Percentiles rank a stretch among this genome's conserved stretches.
Evolutionary conservation across 2,888 invertebrate genomes (phyloP).

Genomic region (Hoplodrina blanda): DNA sequence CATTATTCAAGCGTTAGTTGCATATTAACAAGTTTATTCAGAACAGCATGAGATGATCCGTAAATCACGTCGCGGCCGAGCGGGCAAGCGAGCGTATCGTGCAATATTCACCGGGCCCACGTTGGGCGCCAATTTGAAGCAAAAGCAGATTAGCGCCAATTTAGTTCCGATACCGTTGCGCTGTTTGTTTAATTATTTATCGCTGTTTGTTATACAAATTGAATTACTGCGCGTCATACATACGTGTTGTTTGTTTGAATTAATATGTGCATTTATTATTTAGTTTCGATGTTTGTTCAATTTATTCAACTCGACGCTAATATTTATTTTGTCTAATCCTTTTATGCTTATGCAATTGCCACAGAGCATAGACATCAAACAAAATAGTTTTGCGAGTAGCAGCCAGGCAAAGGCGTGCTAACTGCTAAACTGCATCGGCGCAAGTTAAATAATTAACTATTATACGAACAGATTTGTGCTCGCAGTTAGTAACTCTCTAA

Average conservation of each 20-base stretch:
- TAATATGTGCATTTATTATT: slow-evolving; percentile 48
- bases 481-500: slow-evolving; percentile 49
- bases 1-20: slow-evolving; percentile 61
- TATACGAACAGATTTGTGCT: slow-evolving; percentile 61
- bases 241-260: slow-evolving; percentile 49
- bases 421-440: slow-evolving; percentile 59
- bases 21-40: slow-evolving; percentile 66
- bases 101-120: slow-evolving; percentile 68
- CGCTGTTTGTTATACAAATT: slow-evolving; percentile 62
- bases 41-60: slow-evolving; percentile 62
- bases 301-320: slow-evolving; percentile 20
- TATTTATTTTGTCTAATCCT: slow-evolving; percentile 13
- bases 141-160: slow-evolving; percentile 70
- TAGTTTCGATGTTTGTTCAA: slow-evolving; percentile 20
- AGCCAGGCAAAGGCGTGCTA: slow-evolving; percentile 30
- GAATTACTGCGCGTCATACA: slow-evolving; percentile 55
- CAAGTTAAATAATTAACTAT: slow-evolving; percentile 65
- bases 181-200: slow-evolving; percentile 66
- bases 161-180: slow-evolving; percentile 62
- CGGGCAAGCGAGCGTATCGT: slow-evolving; percentile 48
- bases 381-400: slow-evolving; percentile 20
- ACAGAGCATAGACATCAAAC: slow-evolving; percentile 17
- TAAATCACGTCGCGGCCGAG: slow-evolving; percentile 62
- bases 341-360: slow-evolving; percentile 4
- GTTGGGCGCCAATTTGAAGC: slow-evolving; percentile 69